phyloP scores from a whole-genome alignment of 1,140 invertebrate genomes.

The Leptinotarsa defecta region DNA sequence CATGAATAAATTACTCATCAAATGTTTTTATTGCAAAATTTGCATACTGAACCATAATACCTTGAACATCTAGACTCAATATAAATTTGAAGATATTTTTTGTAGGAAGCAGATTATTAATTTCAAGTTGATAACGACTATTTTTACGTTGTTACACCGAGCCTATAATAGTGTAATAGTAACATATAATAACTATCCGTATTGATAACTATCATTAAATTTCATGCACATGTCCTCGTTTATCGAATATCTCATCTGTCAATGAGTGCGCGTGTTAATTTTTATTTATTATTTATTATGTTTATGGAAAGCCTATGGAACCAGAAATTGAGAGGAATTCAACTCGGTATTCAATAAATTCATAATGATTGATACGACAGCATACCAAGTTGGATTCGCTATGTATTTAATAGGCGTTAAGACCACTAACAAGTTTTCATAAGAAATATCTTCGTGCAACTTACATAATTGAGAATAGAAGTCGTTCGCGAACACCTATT shows the following conservation, averaged over 20 bases:
- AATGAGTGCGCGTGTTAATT: background rate
- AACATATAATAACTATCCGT: background rate
- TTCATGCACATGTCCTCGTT: slow-evolving; percentile 1
- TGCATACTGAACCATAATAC: too few relatives aligned
- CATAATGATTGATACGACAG: background rate
- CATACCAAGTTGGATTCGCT: slow-evolving; percentile 5
- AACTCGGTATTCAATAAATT: background rate
- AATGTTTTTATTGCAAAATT: too few relatives aligned
- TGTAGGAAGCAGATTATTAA: too few relatives aligned
- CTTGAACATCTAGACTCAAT: too few relatives aligned
- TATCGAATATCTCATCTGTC: background rate
- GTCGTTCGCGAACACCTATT: background rate
- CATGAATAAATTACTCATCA: too few relatives aligned
- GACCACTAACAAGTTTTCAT: slow-evolving; percentile 3
- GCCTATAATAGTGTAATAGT: too few relatives aligned
- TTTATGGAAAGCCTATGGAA: background rate
- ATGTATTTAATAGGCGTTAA: slow-evolving; percentile 1
- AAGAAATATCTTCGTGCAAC: background rate
- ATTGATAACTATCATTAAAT: background rate
- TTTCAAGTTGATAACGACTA: too few relatives aligned
- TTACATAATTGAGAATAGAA: slow-evolving; percentile 3
- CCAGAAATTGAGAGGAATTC: background rate
- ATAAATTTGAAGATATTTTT: too few relatives aligned
- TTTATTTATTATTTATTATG: background rate
- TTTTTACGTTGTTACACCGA: too few relatives aligned